These are phyloP conservation scores for Decapterus maruadsi DNA, from an alignment of 2,797 vertebrate genomes.

Conservation along the genomic window DNA sequence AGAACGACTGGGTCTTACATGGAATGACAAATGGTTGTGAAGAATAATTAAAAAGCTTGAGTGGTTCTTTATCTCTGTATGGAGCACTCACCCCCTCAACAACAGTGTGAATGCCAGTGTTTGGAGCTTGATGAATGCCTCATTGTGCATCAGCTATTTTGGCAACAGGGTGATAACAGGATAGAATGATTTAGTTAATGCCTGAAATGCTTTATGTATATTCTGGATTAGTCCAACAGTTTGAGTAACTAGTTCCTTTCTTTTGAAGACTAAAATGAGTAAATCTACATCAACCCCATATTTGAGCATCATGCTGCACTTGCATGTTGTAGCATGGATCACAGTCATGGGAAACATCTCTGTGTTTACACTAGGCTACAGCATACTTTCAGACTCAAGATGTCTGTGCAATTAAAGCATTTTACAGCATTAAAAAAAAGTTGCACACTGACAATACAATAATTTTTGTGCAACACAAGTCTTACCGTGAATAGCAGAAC, in stretches of 20 bases:
- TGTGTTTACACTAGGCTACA: constrained; percentile 2
- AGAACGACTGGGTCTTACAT: constrained; percentile 28
- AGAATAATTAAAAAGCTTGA: constrained; percentile 71
- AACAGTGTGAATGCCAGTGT: constrained; percentile 46
- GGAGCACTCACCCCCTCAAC: constrained; percentile 5
- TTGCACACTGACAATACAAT: not conserved
- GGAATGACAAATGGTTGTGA: constrained; percentile 54
- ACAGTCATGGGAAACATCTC: not conserved
- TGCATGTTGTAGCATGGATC: not conserved
- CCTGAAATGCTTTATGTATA: constrained; percentile 14
- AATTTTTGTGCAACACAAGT: no score
- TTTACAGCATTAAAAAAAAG: not conserved
- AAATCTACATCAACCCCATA: not conserved
- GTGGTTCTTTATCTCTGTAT: constrained; percentile 58
- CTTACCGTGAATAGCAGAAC: not conserved
- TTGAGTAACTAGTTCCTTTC: not conserved
- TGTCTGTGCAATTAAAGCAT: not conserved
- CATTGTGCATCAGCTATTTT: constrained; percentile 62
- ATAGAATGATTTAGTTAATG: constrained; percentile 43
- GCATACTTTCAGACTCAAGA: not conserved
- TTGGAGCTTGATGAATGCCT: constrained; percentile 68
- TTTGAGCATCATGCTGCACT: not conserved
- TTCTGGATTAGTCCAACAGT: not conserved
- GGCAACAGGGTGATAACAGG: constrained; percentile 63
- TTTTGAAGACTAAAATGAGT: not conserved